Base-by-base conservation (phyloP, 2,888 invertebrate species). In the Dynastes tityus region DNA sequence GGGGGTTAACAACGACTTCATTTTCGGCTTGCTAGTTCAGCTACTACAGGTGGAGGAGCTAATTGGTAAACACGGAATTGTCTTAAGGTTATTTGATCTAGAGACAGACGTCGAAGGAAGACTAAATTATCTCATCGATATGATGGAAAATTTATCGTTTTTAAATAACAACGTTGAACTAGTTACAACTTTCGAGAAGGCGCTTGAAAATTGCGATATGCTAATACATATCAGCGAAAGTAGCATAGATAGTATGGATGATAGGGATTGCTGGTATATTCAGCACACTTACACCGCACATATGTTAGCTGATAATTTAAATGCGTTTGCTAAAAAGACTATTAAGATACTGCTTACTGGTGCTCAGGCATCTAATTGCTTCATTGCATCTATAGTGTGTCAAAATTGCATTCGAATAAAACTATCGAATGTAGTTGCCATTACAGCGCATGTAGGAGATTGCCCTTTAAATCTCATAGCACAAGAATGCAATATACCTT, bases 401-500 rank as follows among this genome's bases (percentile, higher is more conserved):
- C 86, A 89, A 70, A 82, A 83, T 40, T 85, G 89, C 64, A 88
- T 88, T 13, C 88, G 88, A 77, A 85, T 91, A 27, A 85, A 88
- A 75, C 88, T 87, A 80, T 86, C 85, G 55, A 91, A 92, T 82
- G 90, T 93, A 75, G 90, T 91, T 2, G 92, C 91, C 4, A 89
- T 91, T 8, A 91, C 92, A 63, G 90, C 92, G 1, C 91, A 92
- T 84, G 85, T 90, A 80, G 93, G 92, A 13, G 86, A 91, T 77
- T 90, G 90, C 80, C 80, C 82, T 8, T 84, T 90, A 32, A 85
- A 87, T 49, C 83, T 87, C 37, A 83, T 89, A 37, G 89, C 91
- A 11, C 87, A 90, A 84, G 87, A 89, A 70, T 88, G 90, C 6
- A 87, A 90, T 83, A 85, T 92, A 11, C 89, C 90, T 0, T 81